Conservation (phyloP, 2,797 vertebrate species). For the Prunella strophiata region DNA sequence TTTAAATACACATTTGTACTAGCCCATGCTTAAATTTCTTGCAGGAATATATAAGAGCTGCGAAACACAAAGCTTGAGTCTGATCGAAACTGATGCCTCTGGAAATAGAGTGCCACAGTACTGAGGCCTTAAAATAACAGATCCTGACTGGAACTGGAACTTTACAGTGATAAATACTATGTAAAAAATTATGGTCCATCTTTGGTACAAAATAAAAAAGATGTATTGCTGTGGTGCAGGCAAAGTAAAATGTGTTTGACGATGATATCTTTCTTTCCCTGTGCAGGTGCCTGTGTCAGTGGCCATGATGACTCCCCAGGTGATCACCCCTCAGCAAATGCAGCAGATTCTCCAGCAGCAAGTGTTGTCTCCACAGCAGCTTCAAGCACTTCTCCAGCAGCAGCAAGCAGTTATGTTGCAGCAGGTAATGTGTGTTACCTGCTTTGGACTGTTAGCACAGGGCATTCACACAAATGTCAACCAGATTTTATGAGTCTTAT, state of each 20-base stretch:
- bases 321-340: constrained; percentile 99
- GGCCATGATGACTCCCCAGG: constrained; percentile 99
- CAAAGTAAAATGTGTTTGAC: neutral
- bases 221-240: neutral
- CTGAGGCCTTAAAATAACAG: constrained; percentile 56
- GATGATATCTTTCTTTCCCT: constrained; percentile 50
- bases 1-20: constrained; percentile 67
- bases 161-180: constrained; percentile 49
- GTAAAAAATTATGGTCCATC: constrained; percentile 33
- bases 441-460: constrained; percentile 62
- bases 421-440: constrained; percentile 89
- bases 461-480: neutral
- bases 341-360: constrained; percentile 99
- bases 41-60: constrained; percentile 28
- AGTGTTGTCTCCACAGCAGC: constrained; percentile 97
- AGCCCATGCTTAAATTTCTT: constrained; percentile 41
- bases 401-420: constrained; percentile 99
- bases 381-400: constrained; percentile 97
- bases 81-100: constrained; percentile 58
- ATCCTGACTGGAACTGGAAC: constrained; percentile 24
- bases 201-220: constrained; percentile 41
- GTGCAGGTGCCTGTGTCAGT: constrained; percentile 96
- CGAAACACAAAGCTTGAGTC: constrained; percentile 36
- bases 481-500: neutral
- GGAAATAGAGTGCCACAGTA: constrained; percentile 53